phyloP scores from a whole-genome alignment of 2,113 vertebrate genomes.

The Telmatochromis sp. region DNA sequence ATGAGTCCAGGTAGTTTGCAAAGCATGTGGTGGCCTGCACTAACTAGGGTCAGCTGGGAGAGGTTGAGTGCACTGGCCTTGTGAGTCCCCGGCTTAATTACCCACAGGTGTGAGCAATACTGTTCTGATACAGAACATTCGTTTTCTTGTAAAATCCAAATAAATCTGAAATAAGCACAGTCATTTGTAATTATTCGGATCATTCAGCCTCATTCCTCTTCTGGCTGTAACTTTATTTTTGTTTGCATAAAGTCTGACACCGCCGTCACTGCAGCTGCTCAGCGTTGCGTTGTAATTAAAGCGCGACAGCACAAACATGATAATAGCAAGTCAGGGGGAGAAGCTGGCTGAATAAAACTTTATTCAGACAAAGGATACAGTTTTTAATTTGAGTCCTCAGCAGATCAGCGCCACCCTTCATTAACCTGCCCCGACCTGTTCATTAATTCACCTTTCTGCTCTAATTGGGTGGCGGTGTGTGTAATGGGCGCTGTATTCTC shows the following conservation, averaged over 20 bases:
- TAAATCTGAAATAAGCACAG: background rate
- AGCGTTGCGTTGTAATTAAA: background rate
- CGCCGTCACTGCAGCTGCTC: background rate
- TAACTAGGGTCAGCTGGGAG: too few relatives aligned
- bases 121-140: background rate
- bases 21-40: too few relatives aligned
- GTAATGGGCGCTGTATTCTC: background rate
- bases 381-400: conserved; percentile 40
- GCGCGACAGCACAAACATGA: background rate
- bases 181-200: background rate
- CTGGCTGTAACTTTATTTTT: background rate
- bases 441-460: conserved; percentile 43
- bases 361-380: background rate
- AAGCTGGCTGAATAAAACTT: background rate
- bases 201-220: background rate
- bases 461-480: conserved; percentile 27
- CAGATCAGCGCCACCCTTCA: conserved; percentile 37
- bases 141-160: background rate
- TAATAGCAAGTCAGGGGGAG: background rate
- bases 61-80: too few relatives aligned
- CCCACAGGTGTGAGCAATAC: too few relatives aligned
- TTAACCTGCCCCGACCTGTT: conserved; percentile 37
- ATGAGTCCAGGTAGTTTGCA: too few relatives aligned
- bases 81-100: fast-evolving
- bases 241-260: background rate